Percentiles rank a stretch among this genome's conserved stretches.
phyloP scores from a whole-genome alignment of 2,113 vertebrate genomes.

The Jaculus jaculus region DNA sequence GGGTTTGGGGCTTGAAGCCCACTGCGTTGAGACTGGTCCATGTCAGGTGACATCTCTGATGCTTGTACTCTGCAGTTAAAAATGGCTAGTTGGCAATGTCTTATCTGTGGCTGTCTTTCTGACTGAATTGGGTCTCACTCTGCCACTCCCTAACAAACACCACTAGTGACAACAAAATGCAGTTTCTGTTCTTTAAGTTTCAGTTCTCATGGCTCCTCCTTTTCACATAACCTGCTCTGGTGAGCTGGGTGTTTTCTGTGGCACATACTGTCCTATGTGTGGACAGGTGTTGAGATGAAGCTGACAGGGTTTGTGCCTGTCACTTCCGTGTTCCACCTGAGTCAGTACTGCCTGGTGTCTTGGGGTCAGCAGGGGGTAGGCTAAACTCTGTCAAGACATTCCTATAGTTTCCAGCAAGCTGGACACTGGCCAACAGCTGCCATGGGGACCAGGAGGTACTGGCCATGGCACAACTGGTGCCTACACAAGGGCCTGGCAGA shows the following conservation, averaged over 20 bases:
- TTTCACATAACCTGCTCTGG: neutral
- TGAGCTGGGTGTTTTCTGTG: neutral
- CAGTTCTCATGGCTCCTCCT: neutral
- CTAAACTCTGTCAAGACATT: neutral
- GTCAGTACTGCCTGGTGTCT: neutral
- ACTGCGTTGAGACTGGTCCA: neutral
- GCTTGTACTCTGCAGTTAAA: neutral
- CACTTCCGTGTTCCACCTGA: neutral
- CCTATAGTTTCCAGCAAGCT: neutral
- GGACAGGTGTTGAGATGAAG: neutral
- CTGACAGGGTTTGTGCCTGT: neutral
- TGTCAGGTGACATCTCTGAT: rapidly evolving
- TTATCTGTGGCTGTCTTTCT: neutral
- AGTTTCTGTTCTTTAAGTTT: neutral
- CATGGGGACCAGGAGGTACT: neutral
- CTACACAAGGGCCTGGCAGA: neutral
- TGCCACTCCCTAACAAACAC: neutral
- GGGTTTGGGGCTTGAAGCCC: neutral
- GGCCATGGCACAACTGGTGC: neutral
- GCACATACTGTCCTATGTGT: neutral
- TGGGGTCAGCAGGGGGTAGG: neutral
- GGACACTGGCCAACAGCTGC: neutral
- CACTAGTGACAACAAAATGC: neutral
- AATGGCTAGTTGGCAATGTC: neutral
- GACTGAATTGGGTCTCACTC: neutral